phyloP scores from a whole-genome alignment of 1,140 invertebrate species.

The Megalonaias nervosa region DNA sequence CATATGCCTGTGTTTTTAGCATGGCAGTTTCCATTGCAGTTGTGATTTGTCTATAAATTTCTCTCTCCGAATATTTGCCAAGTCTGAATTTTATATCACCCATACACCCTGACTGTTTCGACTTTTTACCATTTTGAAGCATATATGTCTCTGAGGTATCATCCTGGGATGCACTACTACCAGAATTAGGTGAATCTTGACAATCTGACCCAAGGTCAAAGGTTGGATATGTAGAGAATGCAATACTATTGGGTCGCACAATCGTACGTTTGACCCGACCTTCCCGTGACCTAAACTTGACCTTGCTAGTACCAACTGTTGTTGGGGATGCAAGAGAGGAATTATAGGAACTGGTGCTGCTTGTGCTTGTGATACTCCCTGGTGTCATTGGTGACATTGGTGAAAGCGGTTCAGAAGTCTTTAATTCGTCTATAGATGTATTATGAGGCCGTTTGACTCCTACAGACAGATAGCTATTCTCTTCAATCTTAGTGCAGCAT shows the following conservation, averaged over 20 bases:
- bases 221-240: constrained; percentile 67
- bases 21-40: constrained; percentile 67
- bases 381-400: constrained; percentile 14
- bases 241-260: constrained; percentile 68
- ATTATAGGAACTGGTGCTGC: constrained; percentile 29
- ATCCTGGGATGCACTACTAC: constrained; percentile 47
- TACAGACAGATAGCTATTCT: constrained; percentile 21
- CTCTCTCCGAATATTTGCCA: constrained; percentile 60
- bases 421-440: constrained; percentile 12
- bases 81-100: constrained; percentile 44
- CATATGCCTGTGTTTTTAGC: constrained; percentile 61
- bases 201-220: constrained; percentile 63
- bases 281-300: constrained; percentile 61
- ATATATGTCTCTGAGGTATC: constrained; percentile 61
- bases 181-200: constrained; percentile 50
- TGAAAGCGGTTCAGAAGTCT: constrained; percentile 20
- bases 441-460: constrained; percentile 31
- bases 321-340: constrained; percentile 35
- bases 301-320: constrained; percentile 42
- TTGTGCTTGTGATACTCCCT: constrained; percentile 36
- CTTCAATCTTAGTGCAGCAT: constrained; percentile 54
- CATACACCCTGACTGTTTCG: constrained; percentile 46
- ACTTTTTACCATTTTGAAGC: constrained; percentile 56
- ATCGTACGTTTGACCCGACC: constrained; percentile 58
- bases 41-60: constrained; percentile 63